A percentile compares a stretch with the other conserved stretches of the same genome.
These are phyloP conservation scores for Barypeithes pellucidus DNA, from an alignment of 2,888 invertebrate genomes.

Conservation along the genomic window DNA sequence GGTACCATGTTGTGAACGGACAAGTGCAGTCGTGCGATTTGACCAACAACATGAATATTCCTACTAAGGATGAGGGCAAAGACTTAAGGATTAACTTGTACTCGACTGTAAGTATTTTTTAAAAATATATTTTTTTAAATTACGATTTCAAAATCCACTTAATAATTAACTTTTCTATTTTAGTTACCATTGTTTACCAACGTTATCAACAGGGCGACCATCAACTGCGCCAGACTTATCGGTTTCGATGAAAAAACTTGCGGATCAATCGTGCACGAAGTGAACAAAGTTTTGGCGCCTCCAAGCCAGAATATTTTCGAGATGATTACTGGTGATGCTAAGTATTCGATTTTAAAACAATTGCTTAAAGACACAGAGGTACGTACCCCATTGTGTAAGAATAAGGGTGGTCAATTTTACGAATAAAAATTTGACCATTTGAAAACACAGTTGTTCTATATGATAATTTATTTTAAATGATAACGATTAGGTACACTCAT, in stretches of 20 bases:
- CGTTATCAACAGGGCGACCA: slow-evolving; percentile 76
- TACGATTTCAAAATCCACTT: slow-evolving; percentile 1
- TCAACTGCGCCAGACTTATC: slow-evolving; percentile 79
- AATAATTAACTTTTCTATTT: slow-evolving; percentile 57
- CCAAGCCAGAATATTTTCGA: slow-evolving; percentile 72
- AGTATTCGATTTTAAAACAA: slow-evolving; percentile 70
- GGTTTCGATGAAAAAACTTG: slow-evolving; percentile 78
- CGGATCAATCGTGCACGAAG: slow-evolving; percentile 79
- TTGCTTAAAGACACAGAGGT: slow-evolving; percentile 70
- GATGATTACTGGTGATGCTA: slow-evolving; percentile 69
- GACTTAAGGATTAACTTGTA: slow-evolving; percentile 76
- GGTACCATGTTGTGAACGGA: slow-evolving; percentile 77
- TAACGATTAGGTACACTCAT: too few species aligned
- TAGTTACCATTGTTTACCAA: slow-evolving; percentile 74
- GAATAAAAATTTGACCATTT: too few species aligned
- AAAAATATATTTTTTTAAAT: slow-evolving; percentile 6
- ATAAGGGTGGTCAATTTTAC: too few species aligned
- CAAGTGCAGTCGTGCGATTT: slow-evolving; percentile 74
- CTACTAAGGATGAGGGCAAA: slow-evolving; percentile 69
- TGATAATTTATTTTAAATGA: too few species aligned
- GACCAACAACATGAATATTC: slow-evolving; percentile 72
- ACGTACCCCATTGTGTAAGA: too few species aligned
- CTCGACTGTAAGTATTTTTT: slow-evolving; percentile 71
- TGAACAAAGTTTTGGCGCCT: slow-evolving; percentile 75
- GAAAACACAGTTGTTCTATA: too few species aligned